Base-by-base conservation (phyloP, 2,113 vertebrate genomes). In the Sarotherodon lohbergeri region DNA sequence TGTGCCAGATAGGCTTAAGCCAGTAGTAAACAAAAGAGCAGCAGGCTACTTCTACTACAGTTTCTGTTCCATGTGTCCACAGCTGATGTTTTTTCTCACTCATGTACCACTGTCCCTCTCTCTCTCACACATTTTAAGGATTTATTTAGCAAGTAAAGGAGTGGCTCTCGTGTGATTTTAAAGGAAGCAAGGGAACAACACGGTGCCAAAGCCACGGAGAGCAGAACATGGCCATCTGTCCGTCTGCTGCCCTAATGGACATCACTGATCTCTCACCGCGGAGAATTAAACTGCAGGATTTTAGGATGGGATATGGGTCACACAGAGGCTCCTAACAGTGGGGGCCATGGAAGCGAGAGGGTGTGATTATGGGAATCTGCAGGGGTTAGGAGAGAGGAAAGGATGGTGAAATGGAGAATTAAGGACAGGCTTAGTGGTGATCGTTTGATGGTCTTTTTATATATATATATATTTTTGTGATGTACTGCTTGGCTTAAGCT, bases 261-360 rank as follows among this genome's bases (percentile, higher is more conserved):
- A 82, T 83, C 89, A 29, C 89, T 94, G 92, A 94, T 93, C 94
- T 94, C 85, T 89, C 71, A 55, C 50, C 55, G 50, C 34, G 68
- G 88, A 93, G 91, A 92, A 88, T 94, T 92, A 95, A 92, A 94
- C 80, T 86, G 85, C 82, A 86, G 83, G 93, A 88, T 94, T 95
- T 95, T 92, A 95, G 90, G 85, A 85, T 32, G 36, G 43, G 87
- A 94, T 93, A 81, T 92, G 89, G 93, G 88, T 93, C 94, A 89
- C 80, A 79, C 78, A 24, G 43, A 71, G 80, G 14, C 79, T 61
- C 81, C 57, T 79, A n/a, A 86, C 63, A 5, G 61, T 12, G 3
- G 85, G 90, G 87, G 55, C 32, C 80, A 68, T n/a, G 9, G 39
- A 48, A 73, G 48, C 3, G 7, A 56, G 83, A 73, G 66, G 24